Conservation (phyloP, 2,797 vertebrate species). For the Benthosema pterotum region DNA sequence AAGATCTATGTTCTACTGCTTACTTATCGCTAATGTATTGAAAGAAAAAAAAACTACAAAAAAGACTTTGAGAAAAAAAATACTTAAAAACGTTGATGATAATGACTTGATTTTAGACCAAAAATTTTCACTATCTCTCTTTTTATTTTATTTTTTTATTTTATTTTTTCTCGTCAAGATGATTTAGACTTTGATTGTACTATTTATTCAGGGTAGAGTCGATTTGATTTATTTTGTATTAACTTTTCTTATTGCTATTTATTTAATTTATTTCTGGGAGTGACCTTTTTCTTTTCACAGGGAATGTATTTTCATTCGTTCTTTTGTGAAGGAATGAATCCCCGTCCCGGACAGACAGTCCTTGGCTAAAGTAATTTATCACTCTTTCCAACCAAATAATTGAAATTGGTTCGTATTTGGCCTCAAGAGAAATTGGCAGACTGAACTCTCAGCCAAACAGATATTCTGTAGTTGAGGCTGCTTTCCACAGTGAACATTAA, state of each 20-base stretch:
- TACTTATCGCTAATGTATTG: conserved; percentile 86
- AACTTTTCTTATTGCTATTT: conserved; percentile 67
- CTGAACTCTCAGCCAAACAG: conserved; percentile 21
- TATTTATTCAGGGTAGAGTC: conserved; percentile 78
- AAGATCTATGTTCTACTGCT: conserved; percentile 88
- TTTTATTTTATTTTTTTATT: conserved; percentile 66
- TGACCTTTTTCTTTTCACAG: conserved; percentile 54
- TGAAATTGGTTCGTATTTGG: conserved; percentile 46
- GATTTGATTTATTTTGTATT: conserved; percentile 51
- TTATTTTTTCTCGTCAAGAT: conserved; percentile 58
- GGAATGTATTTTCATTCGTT: conserved; percentile 68
- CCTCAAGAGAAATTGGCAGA: conserved; percentile 44
- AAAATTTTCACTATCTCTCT: conserved; percentile 85
- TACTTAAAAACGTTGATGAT: conserved; percentile 79
- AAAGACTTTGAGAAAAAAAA: conserved; percentile 78
- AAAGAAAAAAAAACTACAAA: conserved; percentile 78
- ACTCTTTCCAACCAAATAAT: conserved; percentile 75
- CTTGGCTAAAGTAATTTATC: conserved; percentile 68
- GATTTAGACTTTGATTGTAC: conserved; percentile 77
- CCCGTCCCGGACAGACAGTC: conserved; percentile 4
- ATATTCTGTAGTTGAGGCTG: conserved; percentile 41
- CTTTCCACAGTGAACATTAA: conserved; percentile 27
- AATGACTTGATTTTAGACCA: conserved; percentile 92
- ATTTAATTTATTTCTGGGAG: conserved; percentile 77
- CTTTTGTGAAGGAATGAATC: conserved; percentile 48